Percentiles rank a stretch among this genome's conserved stretches.
phyloP scores from a whole-genome alignment of 2,113 vertebrate species.

The Peromyscus polionotus region DNA sequence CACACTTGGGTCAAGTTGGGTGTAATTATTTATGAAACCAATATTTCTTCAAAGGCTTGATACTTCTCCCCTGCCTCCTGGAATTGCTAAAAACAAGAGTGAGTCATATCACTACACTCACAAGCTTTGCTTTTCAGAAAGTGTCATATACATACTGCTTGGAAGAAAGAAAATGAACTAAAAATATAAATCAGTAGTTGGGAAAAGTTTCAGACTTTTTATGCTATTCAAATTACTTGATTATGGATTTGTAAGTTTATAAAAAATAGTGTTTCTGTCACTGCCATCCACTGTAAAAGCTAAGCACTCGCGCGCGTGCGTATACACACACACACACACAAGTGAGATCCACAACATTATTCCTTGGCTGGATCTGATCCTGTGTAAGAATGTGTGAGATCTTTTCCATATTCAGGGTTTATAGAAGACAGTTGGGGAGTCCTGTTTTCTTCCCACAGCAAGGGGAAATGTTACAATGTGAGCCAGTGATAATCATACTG shows the following conservation, averaged over 20 bases:
- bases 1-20: constrained; percentile 51
- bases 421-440: background rate
- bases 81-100: constrained; percentile 61
- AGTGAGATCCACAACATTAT: background rate
- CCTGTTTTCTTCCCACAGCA: background rate
- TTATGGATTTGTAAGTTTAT: constrained; percentile 14
- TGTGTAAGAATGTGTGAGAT: background rate
- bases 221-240: constrained; percentile 4
- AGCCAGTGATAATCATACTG: background rate
- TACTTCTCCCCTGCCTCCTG: constrained; percentile 62
- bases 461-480: background rate
- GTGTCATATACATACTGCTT: constrained; percentile 46
- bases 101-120: constrained; percentile 71
- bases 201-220: constrained; percentile 52
- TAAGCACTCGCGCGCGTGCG: background rate
- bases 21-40: constrained; percentile 68
- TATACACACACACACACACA: background rate
- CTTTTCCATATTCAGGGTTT: background rate
- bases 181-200: constrained; percentile 48
- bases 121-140: constrained; percentile 49
- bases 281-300: constrained; percentile 15
- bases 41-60: constrained; percentile 65
- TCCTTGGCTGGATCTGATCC: background rate
- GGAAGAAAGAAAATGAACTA: constrained; percentile 40
- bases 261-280: background rate